phyloP scores from a whole-genome alignment of 2,888 invertebrate species.

The Exocentrus adspersus region DNA sequence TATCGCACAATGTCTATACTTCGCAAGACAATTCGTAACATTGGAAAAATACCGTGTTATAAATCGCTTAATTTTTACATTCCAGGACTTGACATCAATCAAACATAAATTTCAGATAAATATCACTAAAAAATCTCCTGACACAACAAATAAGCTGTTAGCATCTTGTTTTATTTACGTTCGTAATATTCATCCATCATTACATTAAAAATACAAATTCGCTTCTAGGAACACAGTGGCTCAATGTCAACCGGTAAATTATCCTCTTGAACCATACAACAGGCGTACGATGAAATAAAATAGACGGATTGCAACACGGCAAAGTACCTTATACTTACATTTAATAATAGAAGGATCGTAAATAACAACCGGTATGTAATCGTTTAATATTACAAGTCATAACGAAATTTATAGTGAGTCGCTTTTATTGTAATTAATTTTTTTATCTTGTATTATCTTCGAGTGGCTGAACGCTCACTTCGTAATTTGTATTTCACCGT shows the following conservation, averaged over 20 bases:
- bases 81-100: too few relatives aligned
- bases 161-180: too few relatives aligned
- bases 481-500: constrained; percentile 18
- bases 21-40: too few relatives aligned
- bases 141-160: too few relatives aligned
- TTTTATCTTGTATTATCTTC: constrained; percentile 14
- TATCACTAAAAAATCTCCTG: too few relatives aligned
- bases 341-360: not conserved
- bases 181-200: too few relatives aligned
- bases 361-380: constrained; percentile 21
- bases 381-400: constrained; percentile 20
- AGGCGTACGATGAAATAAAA: constrained; percentile 7
- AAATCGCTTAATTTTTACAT: too few relatives aligned
- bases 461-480: constrained; percentile 13
- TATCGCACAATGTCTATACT: too few relatives aligned
- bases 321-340: not conserved
- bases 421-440: constrained; percentile 23
- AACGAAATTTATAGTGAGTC: constrained; percentile 22
- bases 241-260: constrained; percentile 9
- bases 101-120: too few relatives aligned
- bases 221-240: not conserved
- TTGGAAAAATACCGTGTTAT: too few relatives aligned
- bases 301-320: constrained; percentile 13
- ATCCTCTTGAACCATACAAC: not conserved
- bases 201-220: too few relatives aligned